phyloP scores from a whole-genome alignment of 2,888 invertebrate species.

The Scrobipalpa costella region DNA sequence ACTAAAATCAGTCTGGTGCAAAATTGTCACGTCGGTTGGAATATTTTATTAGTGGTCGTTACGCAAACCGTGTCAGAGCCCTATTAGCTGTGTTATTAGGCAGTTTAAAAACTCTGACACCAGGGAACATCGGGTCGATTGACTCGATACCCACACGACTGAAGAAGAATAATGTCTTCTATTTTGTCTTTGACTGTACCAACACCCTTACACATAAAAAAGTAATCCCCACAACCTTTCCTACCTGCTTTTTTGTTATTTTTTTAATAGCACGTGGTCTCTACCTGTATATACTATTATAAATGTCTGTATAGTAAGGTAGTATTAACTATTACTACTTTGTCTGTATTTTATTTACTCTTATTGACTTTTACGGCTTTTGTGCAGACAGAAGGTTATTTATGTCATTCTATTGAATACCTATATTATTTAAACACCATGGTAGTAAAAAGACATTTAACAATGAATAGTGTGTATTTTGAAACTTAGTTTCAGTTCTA shows the following conservation, averaged over 20 bases:
- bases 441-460: background rate
- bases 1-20: too few species aligned
- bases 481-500: background rate
- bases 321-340: background rate
- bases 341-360: background rate
- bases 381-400: background rate
- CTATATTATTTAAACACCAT: background rate
- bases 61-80: too few species aligned
- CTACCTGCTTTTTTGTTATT: slow-evolving; percentile 17
- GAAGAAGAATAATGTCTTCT: too few species aligned
- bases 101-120: too few species aligned
- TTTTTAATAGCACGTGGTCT: slow-evolving; percentile 23
- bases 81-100: too few species aligned
- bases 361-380: background rate
- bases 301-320: background rate
- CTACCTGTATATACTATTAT: slow-evolving; percentile 23
- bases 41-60: too few species aligned
- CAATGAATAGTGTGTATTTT: too few species aligned
- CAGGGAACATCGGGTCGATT: too few species aligned
- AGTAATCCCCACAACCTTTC: slow-evolving; percentile 1
- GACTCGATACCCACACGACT: too few species aligned
- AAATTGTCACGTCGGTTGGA: too few species aligned
- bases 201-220: background rate
- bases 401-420: background rate
- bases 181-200: background rate